Conservation (phyloP, 2,888 invertebrate species). For the Endomychus coccineus region DNA sequence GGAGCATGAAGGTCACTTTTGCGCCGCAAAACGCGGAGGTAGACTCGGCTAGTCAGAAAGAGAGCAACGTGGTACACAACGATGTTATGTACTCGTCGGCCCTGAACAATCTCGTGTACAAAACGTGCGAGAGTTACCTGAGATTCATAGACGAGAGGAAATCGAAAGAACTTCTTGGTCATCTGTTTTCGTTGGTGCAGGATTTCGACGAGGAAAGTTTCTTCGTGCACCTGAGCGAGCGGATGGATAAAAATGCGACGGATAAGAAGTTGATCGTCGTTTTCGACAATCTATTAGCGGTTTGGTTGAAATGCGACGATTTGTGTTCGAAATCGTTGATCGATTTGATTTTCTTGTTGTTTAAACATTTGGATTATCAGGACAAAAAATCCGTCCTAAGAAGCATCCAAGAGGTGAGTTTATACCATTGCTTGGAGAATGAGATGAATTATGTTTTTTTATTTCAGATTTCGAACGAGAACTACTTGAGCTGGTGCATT, state of each 20-base stretch:
- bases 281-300: slow-evolving; percentile 28
- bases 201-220: slow-evolving; percentile 52
- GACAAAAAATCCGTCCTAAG: slow-evolving; percentile 51
- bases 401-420: slow-evolving; percentile 38
- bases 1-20: slow-evolving; percentile 51
- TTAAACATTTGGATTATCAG: slow-evolving; percentile 48
- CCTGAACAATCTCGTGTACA: slow-evolving; percentile 45
- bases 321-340: slow-evolving; percentile 50
- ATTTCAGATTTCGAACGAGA: slow-evolving; percentile 27
- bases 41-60: slow-evolving; percentile 8
- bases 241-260: slow-evolving; percentile 27
- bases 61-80: slow-evolving; percentile 3
- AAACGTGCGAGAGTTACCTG: slow-evolving; percentile 49
- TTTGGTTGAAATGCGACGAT: slow-evolving; percentile 50
- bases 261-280: slow-evolving; percentile 27
- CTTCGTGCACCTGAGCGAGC: slow-evolving; percentile 42
- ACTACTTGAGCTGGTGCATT: slow-evolving; percentile 44
- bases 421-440: slow-evolving; percentile 41
- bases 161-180: slow-evolving; percentile 45
- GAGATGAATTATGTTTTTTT: slow-evolving; percentile 29
- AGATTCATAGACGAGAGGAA: slow-evolving; percentile 46
- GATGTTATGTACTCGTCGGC: slow-evolving; percentile 40
- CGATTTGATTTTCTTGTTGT: slow-evolving; percentile 56
- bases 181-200: slow-evolving; percentile 49
- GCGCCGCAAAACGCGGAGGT: slow-evolving; percentile 27